A percentile compares a stretch with the other conserved stretches of the same genome.
Evolutionary conservation across 2,888 invertebrate genomes (phyloP).

Genomic region (Operophtera brumata): DNA sequence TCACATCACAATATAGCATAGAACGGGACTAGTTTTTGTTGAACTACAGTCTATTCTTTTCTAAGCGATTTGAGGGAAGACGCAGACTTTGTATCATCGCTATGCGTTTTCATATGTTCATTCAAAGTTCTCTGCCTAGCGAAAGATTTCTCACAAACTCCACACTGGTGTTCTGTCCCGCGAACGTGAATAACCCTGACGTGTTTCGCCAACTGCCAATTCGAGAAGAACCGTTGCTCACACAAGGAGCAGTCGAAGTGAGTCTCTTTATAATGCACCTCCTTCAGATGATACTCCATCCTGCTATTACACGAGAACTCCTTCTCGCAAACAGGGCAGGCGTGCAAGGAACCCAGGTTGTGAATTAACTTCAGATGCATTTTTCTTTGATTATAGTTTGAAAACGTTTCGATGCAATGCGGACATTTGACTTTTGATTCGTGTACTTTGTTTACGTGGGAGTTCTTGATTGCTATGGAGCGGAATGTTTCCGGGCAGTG

Average conservation of each 20-base stretch:
- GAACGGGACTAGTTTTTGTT: not conserved
- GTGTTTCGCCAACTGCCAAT: slow-evolving; percentile 73
- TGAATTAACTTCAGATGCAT: slow-evolving; percentile 36
- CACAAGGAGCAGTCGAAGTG: slow-evolving; percentile 72
- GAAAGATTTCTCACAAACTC: slow-evolving; percentile 73
- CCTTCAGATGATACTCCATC: slow-evolving; percentile 61
- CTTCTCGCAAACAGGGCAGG: slow-evolving; percentile 17
- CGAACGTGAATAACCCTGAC: slow-evolving; percentile 67
- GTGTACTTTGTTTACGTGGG: slow-evolving; percentile 52
- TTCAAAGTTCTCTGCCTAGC: slow-evolving; percentile 63
- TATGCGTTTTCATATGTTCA: slow-evolving; percentile 66
- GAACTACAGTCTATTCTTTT: not conserved
- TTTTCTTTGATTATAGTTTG: slow-evolving; percentile 46
- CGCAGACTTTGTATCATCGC: slow-evolving; percentile 29
- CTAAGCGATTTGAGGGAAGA: not conserved
- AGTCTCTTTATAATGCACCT: slow-evolving; percentile 70
- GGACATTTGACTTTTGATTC: slow-evolving; percentile 41
- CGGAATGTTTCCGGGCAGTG: slow-evolving; percentile 57
- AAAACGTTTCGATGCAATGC: slow-evolving; percentile 43
- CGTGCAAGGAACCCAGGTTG: slow-evolving; percentile 3
- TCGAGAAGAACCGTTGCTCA: slow-evolving; percentile 75
- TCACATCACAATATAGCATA: not conserved
- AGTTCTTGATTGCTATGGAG: slow-evolving; percentile 47
- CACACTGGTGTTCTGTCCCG: slow-evolving; percentile 69
- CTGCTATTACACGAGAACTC: slow-evolving; percentile 21